phyloP scores from a whole-genome alignment of 2,797 vertebrate species.

The Crypturellus tataupa region DNA sequence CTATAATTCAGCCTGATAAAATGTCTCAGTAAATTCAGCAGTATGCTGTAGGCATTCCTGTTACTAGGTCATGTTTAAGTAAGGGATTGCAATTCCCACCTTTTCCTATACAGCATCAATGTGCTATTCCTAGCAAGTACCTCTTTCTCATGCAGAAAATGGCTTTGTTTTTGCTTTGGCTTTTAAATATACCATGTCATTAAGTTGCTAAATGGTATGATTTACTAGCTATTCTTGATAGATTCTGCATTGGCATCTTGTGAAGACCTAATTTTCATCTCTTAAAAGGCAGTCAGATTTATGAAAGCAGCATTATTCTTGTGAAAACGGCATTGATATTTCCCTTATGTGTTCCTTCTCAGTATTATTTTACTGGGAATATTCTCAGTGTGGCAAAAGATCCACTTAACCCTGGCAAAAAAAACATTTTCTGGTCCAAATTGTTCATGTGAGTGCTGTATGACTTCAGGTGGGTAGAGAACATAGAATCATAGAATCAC shows the following conservation, averaged over 20 bases:
- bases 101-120: neutral
- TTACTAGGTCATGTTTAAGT: neutral
- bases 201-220: neutral
- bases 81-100: neutral
- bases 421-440: neutral
- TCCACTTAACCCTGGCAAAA: neutral
- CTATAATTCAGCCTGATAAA: neutral
- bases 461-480: neutral
- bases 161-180: neutral
- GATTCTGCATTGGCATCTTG: neutral
- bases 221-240: constrained; percentile 15
- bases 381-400: constrained; percentile 24
- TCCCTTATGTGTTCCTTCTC: constrained; percentile 10
- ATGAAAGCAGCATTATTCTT: constrained; percentile 22
- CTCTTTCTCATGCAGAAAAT: neutral
- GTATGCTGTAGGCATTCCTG: neutral
- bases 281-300: constrained; percentile 34
- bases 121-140: neutral
- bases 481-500: no score
- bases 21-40: neutral
- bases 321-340: constrained; percentile 22
- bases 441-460: neutral
- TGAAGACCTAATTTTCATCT: neutral
- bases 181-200: neutral
- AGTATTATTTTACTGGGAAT: constrained; percentile 44